phyloP scores from a whole-genome alignment of 2,888 invertebrate species.

The Pherbina coryleti region DNA sequence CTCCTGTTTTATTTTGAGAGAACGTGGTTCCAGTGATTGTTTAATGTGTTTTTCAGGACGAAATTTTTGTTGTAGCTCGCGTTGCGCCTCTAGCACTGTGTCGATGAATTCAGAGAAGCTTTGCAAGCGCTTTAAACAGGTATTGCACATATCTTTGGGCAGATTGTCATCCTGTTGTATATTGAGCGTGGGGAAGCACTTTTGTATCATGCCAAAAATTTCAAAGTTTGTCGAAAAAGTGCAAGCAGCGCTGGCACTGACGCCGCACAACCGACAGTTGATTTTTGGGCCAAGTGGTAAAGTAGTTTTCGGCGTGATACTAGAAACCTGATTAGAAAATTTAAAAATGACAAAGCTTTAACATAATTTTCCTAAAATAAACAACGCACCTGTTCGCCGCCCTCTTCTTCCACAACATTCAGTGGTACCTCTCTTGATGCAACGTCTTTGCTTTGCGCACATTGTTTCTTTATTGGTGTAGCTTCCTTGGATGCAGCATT shows the following conservation, averaged over 20 bases:
- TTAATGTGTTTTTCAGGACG: slow-evolving; percentile 49
- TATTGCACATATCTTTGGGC: slow-evolving; percentile 64
- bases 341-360: neutral
- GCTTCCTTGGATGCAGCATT: slow-evolving; percentile 11
- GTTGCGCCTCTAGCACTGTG: slow-evolving; percentile 64
- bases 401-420: neutral
- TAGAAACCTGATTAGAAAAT: neutral
- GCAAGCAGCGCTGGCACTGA: slow-evolving; percentile 54
- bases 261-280: slow-evolving; percentile 65
- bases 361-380: neutral
- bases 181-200: slow-evolving; percentile 68
- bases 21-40: slow-evolving; percentile 51
- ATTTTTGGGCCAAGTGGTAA: slow-evolving; percentile 46
- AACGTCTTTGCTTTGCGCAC: slow-evolving; percentile 36
- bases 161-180: slow-evolving; percentile 65
- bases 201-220: slow-evolving; percentile 66
- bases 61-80: slow-evolving; percentile 61
- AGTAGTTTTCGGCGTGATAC: neutral
- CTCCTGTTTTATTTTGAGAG: slow-evolving; percentile 68
- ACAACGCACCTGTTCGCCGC: slow-evolving; percentile 11
- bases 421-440: neutral
- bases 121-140: slow-evolving; percentile 61
- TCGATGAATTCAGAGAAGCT: slow-evolving; percentile 66
- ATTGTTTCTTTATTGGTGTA: slow-evolving; percentile 3
- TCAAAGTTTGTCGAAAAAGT: slow-evolving; percentile 66